Evolutionary conservation across 1,140 invertebrate genomes (phyloP), one percentile per base, ranked within the genome.

Genomic region (Bursaphelenchus mucronatus): DNA sequence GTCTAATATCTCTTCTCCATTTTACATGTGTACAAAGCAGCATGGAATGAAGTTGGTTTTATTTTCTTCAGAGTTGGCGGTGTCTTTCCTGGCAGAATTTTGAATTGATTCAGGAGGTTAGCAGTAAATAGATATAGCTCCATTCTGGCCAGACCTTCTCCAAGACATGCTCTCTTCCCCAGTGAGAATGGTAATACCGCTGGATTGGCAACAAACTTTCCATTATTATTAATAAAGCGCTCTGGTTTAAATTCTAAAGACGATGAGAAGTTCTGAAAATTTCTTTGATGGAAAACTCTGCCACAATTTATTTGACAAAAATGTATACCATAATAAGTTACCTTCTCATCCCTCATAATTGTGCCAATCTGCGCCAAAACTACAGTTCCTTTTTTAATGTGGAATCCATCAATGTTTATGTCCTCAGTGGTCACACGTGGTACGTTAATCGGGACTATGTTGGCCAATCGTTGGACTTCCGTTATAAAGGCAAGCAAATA

Each of bases 101-200:
- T 84, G 76, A 91, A 94, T 21, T 87, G 87, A 79, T 93, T 91
- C 76, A 93, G 85, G 63, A 93, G 83, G 44, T 86, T 87, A 6
- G 89, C 85, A 78, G 93, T 90, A 84, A 93, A 92, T 45, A 92
- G 85, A 82, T 91, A 93, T 49, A 93, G 83, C 80, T 94, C 91
- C 88, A 90, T 91, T 15, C 88, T 84, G 0, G 91, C 91, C 53
- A 94, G 82, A 0, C 89, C 87, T 74, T 94, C 90, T 6, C 91
- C 91, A 8, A 93, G 83, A 76, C 91, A 94, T 87, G 90, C 90
- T 17, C 92, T 86, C 57, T 73, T 76, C 8, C 84, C 90, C 0
- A 91, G 89, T 43, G 17, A 90, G 80, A 92, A 93, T 0, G 91
- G 91, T 84, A 94, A 88, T 82, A 92, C 92, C 82, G 86, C 90